A percentile compares a stretch with the other conserved stretches of the same genome.
These are phyloP conservation scores for Daubentonia madagascariensis DNA, from an alignment of 2,113 vertebrate genomes.

Conservation along the genomic window DNA sequence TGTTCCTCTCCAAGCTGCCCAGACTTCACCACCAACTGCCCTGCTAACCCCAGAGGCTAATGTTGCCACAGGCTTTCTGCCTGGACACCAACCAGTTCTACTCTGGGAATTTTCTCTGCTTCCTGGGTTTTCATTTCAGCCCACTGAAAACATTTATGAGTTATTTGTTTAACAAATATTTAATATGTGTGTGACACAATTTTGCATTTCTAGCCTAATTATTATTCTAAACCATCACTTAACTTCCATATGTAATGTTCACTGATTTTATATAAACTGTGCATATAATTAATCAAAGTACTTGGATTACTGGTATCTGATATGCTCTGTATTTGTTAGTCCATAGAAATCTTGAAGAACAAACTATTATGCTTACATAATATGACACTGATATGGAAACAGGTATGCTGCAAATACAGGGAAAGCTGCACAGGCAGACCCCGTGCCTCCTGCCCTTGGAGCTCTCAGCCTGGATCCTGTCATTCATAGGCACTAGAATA, in stretches of 20 bases:
- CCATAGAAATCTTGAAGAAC: background rate
- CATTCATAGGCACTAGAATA: background rate
- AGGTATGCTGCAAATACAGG: background rate
- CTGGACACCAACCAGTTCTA: background rate
- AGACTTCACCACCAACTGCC: background rate
- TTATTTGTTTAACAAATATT: background rate
- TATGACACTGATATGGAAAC: background rate
- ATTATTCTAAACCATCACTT: background rate
- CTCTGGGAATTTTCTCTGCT: background rate
- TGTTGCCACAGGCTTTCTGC: background rate
- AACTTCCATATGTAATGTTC: background rate
- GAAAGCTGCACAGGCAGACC: background rate
- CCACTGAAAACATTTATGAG: background rate
- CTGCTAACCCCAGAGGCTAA: too few relatives aligned
- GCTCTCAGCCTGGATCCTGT: background rate
- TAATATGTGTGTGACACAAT: background rate
- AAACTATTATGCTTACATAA: background rate
- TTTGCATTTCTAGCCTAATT: background rate
- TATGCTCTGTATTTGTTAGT: background rate
- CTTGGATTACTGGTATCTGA: background rate
- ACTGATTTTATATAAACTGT: background rate
- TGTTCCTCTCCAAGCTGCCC: background rate
- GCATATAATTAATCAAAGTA: background rate
- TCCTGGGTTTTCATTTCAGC: background rate
- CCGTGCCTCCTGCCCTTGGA: background rate